phyloP scores from a whole-genome alignment of 2,888 invertebrate genomes.

The Pristionchus arcanus region DNA sequence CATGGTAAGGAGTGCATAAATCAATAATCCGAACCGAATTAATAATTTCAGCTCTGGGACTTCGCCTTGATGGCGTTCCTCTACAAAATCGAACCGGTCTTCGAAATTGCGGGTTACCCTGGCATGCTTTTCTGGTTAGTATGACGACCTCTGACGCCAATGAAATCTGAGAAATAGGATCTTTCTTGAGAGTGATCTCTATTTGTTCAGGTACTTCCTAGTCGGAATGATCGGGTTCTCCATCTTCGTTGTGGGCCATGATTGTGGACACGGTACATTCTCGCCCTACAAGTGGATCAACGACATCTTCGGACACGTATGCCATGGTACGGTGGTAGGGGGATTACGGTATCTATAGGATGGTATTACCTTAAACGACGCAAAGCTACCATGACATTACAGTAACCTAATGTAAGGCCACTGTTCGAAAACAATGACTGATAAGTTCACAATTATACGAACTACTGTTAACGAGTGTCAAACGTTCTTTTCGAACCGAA shows the following conservation, averaged over 20 bases:
- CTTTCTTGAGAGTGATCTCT: background rate
- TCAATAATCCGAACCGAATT: background rate
- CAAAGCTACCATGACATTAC: background rate
- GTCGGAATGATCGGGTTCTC: slow-evolving; percentile 72
- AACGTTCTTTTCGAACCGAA: background rate
- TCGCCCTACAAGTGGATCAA: slow-evolving; percentile 72
- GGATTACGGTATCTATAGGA: background rate
- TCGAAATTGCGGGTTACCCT: slow-evolving; percentile 63
- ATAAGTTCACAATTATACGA: background rate
- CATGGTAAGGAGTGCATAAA: slow-evolving; percentile 57
- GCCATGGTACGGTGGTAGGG: slow-evolving; percentile 56
- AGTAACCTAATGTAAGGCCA: background rate
- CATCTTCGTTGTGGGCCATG: slow-evolving; percentile 74
- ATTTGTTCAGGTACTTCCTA: slow-evolving; percentile 68
- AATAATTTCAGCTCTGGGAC: slow-evolving; percentile 59
- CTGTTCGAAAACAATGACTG: background rate
- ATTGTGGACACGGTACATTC: slow-evolving; percentile 73
- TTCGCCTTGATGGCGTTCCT: slow-evolving; percentile 63
- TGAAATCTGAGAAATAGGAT: background rate
- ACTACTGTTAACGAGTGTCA: background rate
- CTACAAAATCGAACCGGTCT: slow-evolving; percentile 65
- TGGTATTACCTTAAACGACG: background rate
- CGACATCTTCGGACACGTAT: slow-evolving; percentile 72
- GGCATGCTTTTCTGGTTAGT: slow-evolving; percentile 66
- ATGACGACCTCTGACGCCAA: background rate